Base-by-base conservation (phyloP, 1,140 invertebrate genomes). In the Zaprionus inermis region DNA sequence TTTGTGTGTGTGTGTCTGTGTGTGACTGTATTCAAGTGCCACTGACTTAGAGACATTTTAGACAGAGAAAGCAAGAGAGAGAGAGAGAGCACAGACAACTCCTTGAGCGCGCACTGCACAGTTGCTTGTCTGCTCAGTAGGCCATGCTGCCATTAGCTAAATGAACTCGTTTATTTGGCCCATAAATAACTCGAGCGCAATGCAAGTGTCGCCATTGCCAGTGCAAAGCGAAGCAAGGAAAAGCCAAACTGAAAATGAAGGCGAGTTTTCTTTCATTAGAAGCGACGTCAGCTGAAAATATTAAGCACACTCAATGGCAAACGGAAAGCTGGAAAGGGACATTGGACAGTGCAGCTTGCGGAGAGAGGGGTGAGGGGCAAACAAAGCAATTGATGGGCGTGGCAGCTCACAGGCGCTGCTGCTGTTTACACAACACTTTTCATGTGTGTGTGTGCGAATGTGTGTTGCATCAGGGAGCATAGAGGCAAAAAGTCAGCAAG, bases 351-450 rank as follows among this genome's bases (percentile, higher is more conserved):
- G 36, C 10, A 36, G 11, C n/a, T n/a, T n/a, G 5, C 4, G 44
- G n/a, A 61, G 18, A 36, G 38, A 18, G 24, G 11, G 6, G 12
- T 20, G 22, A 22, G 41, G 7, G 49, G 57, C 51, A 68, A 73
- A 73, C 71, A 73, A 73, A 70, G 72, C 67, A 72, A 72, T 68
- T 70, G 58, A 70, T 57, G 59, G 71, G 65, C 65, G 65, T 70
- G 70, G 58, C 67, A 52, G 58, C n/a, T 28, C 24, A 28, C 3
- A 28, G 24, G 3, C 24, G 46, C 71, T 51, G 36, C 51, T n/a
- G n/a, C 78, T 88, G 83, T 88, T 88, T 89, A 89, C 77, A 83
- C 84, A 88, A 89, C 83, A 83, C 79, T 88, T 88, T 86, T 81
- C 84, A 83, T 82, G 58, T 82, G 72, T 71, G 72, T 76, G 57